phyloP scores from a whole-genome alignment of 2,113 vertebrate species.

The Leiothrix lutea region DNA sequence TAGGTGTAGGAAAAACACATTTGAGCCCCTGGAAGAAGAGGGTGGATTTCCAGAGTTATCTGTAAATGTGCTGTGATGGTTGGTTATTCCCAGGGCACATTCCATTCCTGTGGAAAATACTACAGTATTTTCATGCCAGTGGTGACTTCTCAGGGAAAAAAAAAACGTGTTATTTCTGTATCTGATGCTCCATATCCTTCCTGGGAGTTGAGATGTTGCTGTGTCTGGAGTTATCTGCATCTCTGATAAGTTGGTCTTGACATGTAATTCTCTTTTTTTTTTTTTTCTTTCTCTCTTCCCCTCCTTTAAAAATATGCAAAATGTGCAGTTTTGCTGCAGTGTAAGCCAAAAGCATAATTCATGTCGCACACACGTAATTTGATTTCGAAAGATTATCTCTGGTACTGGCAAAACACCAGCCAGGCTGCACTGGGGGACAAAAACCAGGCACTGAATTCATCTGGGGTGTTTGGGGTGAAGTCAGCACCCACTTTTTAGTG shows the following conservation, averaged over 20 bases:
- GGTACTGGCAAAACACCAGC: neutral
- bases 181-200: neutral
- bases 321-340: neutral
- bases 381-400: constrained; percentile 42
- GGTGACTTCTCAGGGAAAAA: neutral
- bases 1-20: neutral
- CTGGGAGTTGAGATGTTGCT: neutral
- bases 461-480: neutral
- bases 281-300: neutral
- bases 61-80: neutral
- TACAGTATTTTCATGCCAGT: neutral
- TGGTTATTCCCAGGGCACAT: neutral
- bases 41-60: neutral
- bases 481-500: neutral
- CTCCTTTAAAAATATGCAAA: neutral
- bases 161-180: neutral
- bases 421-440: neutral
- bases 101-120: neutral
- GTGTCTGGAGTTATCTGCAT: neutral
- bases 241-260: constrained; percentile 26
- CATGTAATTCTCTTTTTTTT: neutral
- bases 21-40: neutral
- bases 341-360: constrained; percentile 18
- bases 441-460: neutral
- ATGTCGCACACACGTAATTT: neutral